Base-by-base conservation (phyloP, 2,888 invertebrate genomes). In the Leptinotarsa haldemani region DNA sequence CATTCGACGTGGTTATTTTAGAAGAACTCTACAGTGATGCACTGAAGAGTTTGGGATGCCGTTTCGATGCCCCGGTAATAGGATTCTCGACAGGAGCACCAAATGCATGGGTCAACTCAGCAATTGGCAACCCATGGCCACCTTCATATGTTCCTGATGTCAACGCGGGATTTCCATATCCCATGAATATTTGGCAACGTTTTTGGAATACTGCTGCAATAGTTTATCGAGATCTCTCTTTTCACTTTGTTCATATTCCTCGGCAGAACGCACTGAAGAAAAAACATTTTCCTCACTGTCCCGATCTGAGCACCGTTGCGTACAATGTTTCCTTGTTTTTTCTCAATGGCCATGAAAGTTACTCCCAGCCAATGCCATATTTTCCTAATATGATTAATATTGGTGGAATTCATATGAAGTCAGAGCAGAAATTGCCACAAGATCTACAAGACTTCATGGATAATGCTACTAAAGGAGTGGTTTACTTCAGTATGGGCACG, bases 401-500 rank as follows among this genome's bases (percentile, higher is more conserved):
- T 66, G 92, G 91, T 30, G 92, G 91, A 50, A 82, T 89, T 65
- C 91, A 92, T 70, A 74, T 85, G 2, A 76, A 78, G 69, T 77
- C 82, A 7, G 80, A 82, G 1, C 81, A 85, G 75, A 66, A 77
- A 48, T 67, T 86, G 20, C 84, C 85, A 0, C 70, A 80, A 75
- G 90, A 91, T 81, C 81, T 91, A 0, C 87, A 90, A 84, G 84
- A 86, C n/a, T 84, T 89, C 71, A 80, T 92, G 70, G 90, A 92
- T 78, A 84, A 86, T n/a, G 88, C 91, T 0, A 87, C 85, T 70
- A 78, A 90, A 67, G 92, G 92, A 1, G 90, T 89, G 0, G 86
- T 92, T 1, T 90, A 90, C 73, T 89, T 92, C 78, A 91, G 90
- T 80, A 89, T 93, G 82, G 93, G 92, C 1, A 90, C 92, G 0